Evolutionary conservation across 2,113 vertebrate species (phyloP), one percentile per base, ranked within the genome.

Genomic region (Acrocephalus kingi): DNA sequence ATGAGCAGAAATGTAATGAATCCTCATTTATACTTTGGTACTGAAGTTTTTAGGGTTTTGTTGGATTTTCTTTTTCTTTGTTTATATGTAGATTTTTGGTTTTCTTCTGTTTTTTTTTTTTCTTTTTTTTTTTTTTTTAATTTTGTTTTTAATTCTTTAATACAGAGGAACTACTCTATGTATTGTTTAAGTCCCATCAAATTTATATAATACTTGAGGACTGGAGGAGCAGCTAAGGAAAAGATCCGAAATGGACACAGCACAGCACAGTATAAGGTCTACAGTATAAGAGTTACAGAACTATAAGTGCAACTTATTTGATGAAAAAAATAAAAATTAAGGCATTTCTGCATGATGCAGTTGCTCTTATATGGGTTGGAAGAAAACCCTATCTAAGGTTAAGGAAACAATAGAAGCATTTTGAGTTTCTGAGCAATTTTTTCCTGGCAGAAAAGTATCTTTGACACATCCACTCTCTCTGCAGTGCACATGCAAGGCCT

Each of bases 151-250:
- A 25, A 17, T n/a, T 48, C 3, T 46, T 63, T 28, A 11, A 31
- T 15, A 12, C 7, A 43, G 9, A 78, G 21, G 63, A 85, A 20
- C 6, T 41, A 10, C 7, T 33, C 22, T 56, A 2, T 8, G 0
- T 0, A 0, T 43, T 46, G 9, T 15, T 59, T 3, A 51, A 46
- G 3, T 55, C 8, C 3, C 8, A 43, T 10, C 2, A 39, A 66
- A 82, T 24, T 59, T 68, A 6, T 19, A 3, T 52, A 35, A 16
- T 13, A 1, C 13, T 46, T 59, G 22, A 59, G 15, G 39, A 18
- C 5, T 52, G 27, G 2, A 63, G 13, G 54, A 55, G 37, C 31
- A 59, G 7, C n/a, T 81, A 33, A 52, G 27, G 30, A 77, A 23
- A 48, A 62, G 13, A 12, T 58, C 4, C 24, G 71, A n/a, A 92